Conservation (phyloP, 2,113 vertebrate genomes). For the Aleadryas rufinucha region DNA sequence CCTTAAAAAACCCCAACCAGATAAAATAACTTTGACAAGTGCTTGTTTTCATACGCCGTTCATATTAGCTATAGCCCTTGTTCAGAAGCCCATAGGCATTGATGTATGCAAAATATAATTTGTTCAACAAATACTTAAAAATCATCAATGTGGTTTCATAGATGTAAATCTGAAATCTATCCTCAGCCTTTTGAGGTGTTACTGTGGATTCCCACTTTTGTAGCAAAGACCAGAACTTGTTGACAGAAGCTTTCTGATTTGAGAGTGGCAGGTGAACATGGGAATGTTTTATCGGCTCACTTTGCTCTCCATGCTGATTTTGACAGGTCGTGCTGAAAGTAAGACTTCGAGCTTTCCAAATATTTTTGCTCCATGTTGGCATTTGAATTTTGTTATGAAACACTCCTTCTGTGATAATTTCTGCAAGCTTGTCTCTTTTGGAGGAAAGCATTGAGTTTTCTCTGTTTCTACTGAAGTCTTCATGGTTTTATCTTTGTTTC, state of each 20-base stretch:
- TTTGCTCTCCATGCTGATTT: not conserved
- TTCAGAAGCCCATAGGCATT: not conserved
- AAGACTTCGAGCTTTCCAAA: not conserved
- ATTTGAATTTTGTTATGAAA: slow-evolving; percentile 68
- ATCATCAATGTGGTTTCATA: not conserved
- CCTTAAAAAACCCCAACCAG: not conserved
- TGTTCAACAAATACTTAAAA: not conserved
- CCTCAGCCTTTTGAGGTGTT: not conserved
- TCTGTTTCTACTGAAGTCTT: slow-evolving; percentile 56
- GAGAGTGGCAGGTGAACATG: not conserved
- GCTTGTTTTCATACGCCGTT: not conserved
- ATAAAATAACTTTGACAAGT: not conserved
- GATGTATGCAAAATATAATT: not conserved
- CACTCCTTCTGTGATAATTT: slow-evolving; percentile 55
- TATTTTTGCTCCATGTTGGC: not conserved
- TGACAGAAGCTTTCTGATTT: not conserved
- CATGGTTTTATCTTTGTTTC: slow-evolving; percentile 52
- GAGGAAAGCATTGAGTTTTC: slow-evolving; percentile 44
- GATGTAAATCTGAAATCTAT: not conserved
- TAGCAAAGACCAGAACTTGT: not conserved
- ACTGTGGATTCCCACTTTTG: not conserved
- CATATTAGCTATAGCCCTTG: not conserved
- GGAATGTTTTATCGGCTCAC: not conserved
- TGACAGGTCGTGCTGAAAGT: not conserved
- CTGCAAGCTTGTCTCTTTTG: slow-evolving; percentile 54